Base-by-base conservation (phyloP, 2,797 vertebrate genomes). In the Knipowitschia caucasica region DNA sequence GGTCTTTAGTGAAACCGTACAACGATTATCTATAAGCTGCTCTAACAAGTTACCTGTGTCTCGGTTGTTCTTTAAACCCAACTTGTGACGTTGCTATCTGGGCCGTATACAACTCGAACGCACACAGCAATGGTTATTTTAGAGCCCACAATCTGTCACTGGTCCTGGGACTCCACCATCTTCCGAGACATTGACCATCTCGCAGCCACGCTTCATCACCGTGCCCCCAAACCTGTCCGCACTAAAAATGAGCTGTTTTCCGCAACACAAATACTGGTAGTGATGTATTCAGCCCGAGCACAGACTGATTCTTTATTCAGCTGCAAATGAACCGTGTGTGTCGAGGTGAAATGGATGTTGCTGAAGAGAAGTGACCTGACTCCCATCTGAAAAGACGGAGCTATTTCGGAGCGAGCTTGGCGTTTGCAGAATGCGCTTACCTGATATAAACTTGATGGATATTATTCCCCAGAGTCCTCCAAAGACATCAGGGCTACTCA, bases 401-500 rank as follows among this genome's bases (percentile, higher is more conserved):
- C 34, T 67, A 56, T 55, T 54, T 47, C 18, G 54, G 21, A 4
- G 15, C 36, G 1, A 39, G 18, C 52, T 43, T 39, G 21, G 3
- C 5, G 33, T 59, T 40, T 50, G 53, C 59, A 53, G 42, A 61
- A 59, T 18, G 9, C 2, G 36, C 45, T 66, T 29, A 50, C 47
- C 60, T 27, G 45, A 51, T 61, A 62, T 44, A 50, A 34, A 67
- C 36, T 58, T 58, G 49, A 75, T 67, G 63, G 55, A 64, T 62
- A 59, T 62, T 60, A 58, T 56, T 56, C 44, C 45, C 23, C n/a
- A 1, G 21, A 58, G 56, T 72, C 59, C 49, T 59, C 46, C 43
- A 53, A 39, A 43, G 53, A 61, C 14, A 44, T 36, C 61, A 53
- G 56, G 62, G 67, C 73, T 53, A 60, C 61, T 75, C 67, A 82